phyloP scores from a whole-genome alignment of 37 sponge, comb jelly and placozoan genomes.

The Oopsacas minuta region DNA sequence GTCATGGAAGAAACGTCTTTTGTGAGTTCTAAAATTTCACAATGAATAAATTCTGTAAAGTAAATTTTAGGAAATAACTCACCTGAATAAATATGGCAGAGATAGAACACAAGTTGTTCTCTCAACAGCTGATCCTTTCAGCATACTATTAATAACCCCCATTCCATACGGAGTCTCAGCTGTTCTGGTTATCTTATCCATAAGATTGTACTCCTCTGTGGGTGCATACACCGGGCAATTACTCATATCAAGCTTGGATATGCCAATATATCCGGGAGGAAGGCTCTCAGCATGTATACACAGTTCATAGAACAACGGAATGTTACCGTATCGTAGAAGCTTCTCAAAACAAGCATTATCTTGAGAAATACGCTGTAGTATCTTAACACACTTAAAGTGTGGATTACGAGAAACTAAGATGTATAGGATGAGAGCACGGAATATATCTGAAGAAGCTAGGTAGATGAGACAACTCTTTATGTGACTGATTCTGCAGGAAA shows the following conservation, averaged over 20 bases:
- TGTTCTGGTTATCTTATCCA: neutral
- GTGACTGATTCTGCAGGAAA: neutral
- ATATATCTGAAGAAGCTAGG: neutral
- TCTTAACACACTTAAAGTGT: neutral
- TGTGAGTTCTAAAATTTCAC: neutral
- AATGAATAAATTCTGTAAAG: neutral
- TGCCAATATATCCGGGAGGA: neutral
- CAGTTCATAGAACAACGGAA: neutral
- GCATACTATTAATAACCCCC: conserved; percentile 12
- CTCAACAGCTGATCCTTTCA: neutral
- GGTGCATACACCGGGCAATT: neutral
- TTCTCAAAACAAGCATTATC: conserved; percentile 15
- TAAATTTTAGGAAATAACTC: neutral
- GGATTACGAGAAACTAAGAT: neutral
- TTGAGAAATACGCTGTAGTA: neutral
- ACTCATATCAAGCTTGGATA: neutral
- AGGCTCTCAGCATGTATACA: conserved; percentile 5
- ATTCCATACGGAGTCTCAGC: conserved; percentile 1
- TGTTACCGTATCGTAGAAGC: neutral
- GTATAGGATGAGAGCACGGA: neutral
- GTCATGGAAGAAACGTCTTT: neutral
- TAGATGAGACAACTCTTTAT: neutral
- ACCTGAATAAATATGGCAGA: neutral
- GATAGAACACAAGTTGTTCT: neutral
- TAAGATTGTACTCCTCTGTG: neutral